These are phyloP conservation scores for Myripristis jacobus DNA, from an alignment of 2,797 vertebrate genomes.

Conservation along the genomic window DNA sequence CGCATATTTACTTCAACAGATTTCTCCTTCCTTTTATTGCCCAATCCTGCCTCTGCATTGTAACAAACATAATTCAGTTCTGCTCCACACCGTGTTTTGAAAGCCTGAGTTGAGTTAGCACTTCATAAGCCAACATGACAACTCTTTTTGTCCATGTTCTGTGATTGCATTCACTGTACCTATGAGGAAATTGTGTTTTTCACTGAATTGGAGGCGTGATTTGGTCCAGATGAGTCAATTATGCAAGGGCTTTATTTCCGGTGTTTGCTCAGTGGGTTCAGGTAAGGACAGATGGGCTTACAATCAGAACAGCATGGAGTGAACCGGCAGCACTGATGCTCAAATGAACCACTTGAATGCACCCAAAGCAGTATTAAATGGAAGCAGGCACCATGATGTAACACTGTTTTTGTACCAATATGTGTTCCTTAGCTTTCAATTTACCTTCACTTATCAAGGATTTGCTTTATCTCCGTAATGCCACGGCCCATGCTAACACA, in stretches of 20 bases:
- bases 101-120: constrained; percentile 53
- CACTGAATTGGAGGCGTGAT: constrained; percentile 57
- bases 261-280: constrained; percentile 58
- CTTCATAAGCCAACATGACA: constrained; percentile 63
- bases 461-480: constrained; percentile 29
- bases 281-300: constrained; percentile 50
- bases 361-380: constrained; percentile 27
- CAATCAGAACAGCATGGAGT: constrained; percentile 43
- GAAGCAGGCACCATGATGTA: constrained; percentile 16
- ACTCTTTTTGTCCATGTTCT: constrained; percentile 60
- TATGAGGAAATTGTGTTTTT: constrained; percentile 21
- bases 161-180: constrained; percentile 48
- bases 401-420: background rate
- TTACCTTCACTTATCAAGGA: constrained; percentile 14
- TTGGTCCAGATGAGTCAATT: constrained; percentile 71
- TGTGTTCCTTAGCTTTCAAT: constrained; percentile 17
- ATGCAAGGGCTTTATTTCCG: constrained; percentile 70
- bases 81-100: constrained; percentile 38
- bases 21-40: constrained; percentile 45
- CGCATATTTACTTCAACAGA: constrained; percentile 49
- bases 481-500: constrained; percentile 29
- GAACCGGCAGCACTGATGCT: constrained; percentile 30
- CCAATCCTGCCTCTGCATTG: constrained; percentile 38
- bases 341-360: constrained; percentile 46
- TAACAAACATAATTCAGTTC: constrained; percentile 41